Percentiles rank a stretch among this genome's conserved stretches.
phyloP scores from a whole-genome alignment of 2,888 invertebrate species.

The Lepidocyrtinus sp. region DNA sequence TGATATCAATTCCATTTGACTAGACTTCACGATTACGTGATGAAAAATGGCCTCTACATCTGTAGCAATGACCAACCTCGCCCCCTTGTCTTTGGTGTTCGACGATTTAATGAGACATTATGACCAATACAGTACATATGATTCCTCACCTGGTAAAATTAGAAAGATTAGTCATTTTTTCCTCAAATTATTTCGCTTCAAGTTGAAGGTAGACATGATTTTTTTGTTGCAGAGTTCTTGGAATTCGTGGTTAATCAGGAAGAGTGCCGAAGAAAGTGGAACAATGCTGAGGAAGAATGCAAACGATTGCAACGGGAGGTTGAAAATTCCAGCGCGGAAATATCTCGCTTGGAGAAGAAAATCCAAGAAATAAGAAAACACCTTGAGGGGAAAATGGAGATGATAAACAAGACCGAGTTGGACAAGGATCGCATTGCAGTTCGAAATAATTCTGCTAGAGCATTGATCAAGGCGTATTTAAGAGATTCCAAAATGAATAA shows the following conservation, averaged over 20 bases:
- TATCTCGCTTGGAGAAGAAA: constrained; percentile 84
- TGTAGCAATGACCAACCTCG: constrained; percentile 14
- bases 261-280: constrained; percentile 81
- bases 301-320: constrained; percentile 80
- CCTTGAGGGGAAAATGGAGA: constrained; percentile 67
- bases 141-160: constrained; percentile 72
- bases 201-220: background rate
- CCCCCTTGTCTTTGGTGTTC: constrained; percentile 69
- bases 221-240: constrained; percentile 78
- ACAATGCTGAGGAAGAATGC: constrained; percentile 81
- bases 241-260: constrained; percentile 83
- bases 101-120: constrained; percentile 73
- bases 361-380: constrained; percentile 86
- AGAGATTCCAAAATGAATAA: constrained; percentile 52
- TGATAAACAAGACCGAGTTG: constrained; percentile 58
- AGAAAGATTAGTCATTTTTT: no score
- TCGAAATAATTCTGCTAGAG: constrained; percentile 59
- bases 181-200: background rate
- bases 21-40: background rate
- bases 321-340: constrained; percentile 81
- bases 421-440: constrained; percentile 57
- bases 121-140: constrained; percentile 71
- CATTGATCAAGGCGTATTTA: constrained; percentile 60
- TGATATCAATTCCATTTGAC: no score
- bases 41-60: constrained; percentile 10